Conservation (phyloP, 2,888 invertebrate species). For the Ganaspis brasiliensis region DNA sequence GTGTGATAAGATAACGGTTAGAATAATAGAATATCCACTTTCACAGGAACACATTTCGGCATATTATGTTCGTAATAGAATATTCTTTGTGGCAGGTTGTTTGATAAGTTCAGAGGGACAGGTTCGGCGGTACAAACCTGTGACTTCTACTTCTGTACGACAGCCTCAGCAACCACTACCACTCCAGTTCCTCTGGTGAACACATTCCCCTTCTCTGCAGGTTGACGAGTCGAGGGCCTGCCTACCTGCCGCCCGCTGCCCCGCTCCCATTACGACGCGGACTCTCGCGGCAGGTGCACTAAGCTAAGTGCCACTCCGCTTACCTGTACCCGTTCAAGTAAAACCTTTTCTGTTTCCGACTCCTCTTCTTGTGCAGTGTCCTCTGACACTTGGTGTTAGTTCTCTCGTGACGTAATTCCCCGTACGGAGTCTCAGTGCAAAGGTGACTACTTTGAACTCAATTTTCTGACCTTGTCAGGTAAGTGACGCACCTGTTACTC, state of each 20-base stretch:
- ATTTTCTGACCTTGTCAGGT: conserved; percentile 13
- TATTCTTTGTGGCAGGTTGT: no score
- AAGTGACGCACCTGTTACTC: conserved; percentile 17
- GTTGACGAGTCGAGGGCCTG: conserved; percentile 78
- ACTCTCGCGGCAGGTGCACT: conserved; percentile 81
- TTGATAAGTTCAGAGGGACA: no score
- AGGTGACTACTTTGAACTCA: conserved; percentile 33
- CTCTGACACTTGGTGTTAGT: conserved; percentile 13
- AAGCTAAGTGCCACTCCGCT: conserved; percentile 77
- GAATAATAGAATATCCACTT: no score
- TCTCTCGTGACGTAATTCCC: conserved; percentile 8
- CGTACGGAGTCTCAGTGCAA: conserved; percentile 20
- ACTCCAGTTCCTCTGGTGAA: conserved; percentile 59
- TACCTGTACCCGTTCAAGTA: conserved; percentile 61
- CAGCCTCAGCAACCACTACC: conserved; percentile 39
- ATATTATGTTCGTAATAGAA: no score
- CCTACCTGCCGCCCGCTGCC: conserved; percentile 80
- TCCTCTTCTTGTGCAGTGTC: conserved; percentile 35
- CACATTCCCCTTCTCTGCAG: conserved; percentile 78
- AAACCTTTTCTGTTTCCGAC: conserved; percentile 25
- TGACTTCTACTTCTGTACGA: conserved; percentile 33
- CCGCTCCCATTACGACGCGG: conserved; percentile 80
- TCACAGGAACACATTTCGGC: no score
- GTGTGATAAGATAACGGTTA: no score
- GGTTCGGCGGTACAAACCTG: conserved; percentile 15